Conservation (phyloP, 2,797 vertebrate genomes). For the Anniella stebbinsi region DNA sequence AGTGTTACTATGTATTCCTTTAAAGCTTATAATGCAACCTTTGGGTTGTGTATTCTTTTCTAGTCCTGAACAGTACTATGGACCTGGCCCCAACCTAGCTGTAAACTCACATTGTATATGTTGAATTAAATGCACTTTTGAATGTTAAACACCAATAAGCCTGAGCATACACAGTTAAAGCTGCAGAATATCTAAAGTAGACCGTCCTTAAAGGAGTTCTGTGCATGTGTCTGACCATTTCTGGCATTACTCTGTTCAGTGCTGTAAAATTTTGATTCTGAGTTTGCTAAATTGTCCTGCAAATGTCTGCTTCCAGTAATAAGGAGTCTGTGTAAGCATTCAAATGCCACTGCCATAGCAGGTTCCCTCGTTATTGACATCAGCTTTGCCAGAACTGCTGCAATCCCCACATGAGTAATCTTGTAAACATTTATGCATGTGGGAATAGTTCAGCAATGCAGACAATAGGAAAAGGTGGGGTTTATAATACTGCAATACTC, state of each 20-base stretch:
- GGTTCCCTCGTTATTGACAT: constrained; percentile 48
- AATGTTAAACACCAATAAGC: not conserved
- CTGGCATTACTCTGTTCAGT: not conserved
- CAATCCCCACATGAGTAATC: constrained; percentile 22
- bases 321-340: constrained; percentile 43
- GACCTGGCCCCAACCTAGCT: not conserved
- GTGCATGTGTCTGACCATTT: not conserved
- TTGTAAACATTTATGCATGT: not conserved
- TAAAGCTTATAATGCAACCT: not conserved
- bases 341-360: constrained; percentile 42
- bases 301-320: constrained; percentile 37
- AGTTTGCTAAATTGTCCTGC: constrained; percentile 14
- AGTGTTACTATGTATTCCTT: not conserved
- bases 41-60: not conserved
- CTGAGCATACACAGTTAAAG: not conserved
- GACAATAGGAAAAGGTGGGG: not conserved
- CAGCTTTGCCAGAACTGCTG: constrained; percentile 40
- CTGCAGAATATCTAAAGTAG: not conserved
- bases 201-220: not conserved
- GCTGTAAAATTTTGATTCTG: constrained; percentile 20
- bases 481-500: constrained; percentile 10
- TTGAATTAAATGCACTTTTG: not conserved
- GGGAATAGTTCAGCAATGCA: constrained; percentile 5
- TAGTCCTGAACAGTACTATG: not conserved
- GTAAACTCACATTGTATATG: not conserved